Conservation (phyloP, 2,797 vertebrate species). For the Gephyroberyx darwinii region DNA sequence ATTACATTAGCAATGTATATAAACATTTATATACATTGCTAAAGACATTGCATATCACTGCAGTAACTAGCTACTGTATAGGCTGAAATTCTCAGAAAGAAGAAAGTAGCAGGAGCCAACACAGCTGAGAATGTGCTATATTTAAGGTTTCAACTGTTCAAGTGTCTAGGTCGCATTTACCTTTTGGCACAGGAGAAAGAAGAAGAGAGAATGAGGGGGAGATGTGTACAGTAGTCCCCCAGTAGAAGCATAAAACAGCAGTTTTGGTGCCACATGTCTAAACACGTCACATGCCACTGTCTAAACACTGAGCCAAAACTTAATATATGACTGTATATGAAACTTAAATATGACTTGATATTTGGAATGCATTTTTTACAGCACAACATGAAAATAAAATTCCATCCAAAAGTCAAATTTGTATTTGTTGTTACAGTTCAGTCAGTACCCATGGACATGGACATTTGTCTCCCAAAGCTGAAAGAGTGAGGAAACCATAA, state of each 20-base stretch:
- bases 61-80: constrained; percentile 11
- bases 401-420: too few relatives aligned
- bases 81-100: neutral
- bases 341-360: too few relatives aligned
- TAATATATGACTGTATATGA: too few relatives aligned
- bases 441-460: too few relatives aligned
- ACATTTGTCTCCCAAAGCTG: too few relatives aligned
- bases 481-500: too few relatives aligned
- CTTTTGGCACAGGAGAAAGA: neutral
- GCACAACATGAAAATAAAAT: too few relatives aligned
- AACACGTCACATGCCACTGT: too few relatives aligned
- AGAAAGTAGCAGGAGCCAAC: neutral
- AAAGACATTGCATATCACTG: constrained; percentile 2
- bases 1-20: too few relatives aligned
- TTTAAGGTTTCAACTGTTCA: neutral
- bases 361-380: too few relatives aligned
- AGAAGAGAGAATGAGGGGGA: neutral
- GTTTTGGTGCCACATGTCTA: neutral
- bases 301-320: too few relatives aligned
- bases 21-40: neutral
- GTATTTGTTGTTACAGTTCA: too few relatives aligned
- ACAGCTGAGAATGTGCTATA: neutral
- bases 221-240: neutral
- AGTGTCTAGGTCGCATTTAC: neutral
- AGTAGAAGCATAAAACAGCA: neutral